Evolutionary conservation across 2,113 vertebrate species (phyloP).

Genomic region (Corvus cornix): DNA sequence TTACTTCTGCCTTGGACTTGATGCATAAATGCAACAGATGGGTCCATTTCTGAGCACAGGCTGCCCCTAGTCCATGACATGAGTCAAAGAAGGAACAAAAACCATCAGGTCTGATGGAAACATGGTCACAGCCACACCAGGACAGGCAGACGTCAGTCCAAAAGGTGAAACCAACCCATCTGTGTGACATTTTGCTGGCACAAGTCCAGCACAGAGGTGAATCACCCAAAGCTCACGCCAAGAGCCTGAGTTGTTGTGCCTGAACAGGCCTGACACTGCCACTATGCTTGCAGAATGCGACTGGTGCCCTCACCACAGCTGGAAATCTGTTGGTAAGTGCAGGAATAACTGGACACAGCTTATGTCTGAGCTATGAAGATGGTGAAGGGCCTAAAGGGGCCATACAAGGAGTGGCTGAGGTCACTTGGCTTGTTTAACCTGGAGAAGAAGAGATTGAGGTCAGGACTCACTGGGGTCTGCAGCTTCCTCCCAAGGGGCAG

Average conservation of each 20-base stretch:
- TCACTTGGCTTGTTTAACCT: background rate
- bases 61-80: background rate
- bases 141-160: background rate
- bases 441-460: background rate
- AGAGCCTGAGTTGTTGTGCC: background rate
- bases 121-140: rapidly evolving
- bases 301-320: background rate
- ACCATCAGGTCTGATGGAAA: background rate
- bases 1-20: background rate
- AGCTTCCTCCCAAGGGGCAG: background rate
- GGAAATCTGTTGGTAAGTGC: background rate
- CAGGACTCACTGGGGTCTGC: background rate
- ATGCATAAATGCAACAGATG: background rate
- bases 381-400: background rate
- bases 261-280: background rate
- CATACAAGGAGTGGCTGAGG: background rate
- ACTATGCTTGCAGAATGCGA: background rate
- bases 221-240: background rate
- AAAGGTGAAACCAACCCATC: background rate
- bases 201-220: background rate
- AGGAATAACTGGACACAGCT: background rate
- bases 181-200: background rate
- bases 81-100: background rate
- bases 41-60: background rate
- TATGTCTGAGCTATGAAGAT: background rate